phyloP scores from a whole-genome alignment of 2,797 vertebrate species.

The Hippopotamyrus pictus region DNA sequence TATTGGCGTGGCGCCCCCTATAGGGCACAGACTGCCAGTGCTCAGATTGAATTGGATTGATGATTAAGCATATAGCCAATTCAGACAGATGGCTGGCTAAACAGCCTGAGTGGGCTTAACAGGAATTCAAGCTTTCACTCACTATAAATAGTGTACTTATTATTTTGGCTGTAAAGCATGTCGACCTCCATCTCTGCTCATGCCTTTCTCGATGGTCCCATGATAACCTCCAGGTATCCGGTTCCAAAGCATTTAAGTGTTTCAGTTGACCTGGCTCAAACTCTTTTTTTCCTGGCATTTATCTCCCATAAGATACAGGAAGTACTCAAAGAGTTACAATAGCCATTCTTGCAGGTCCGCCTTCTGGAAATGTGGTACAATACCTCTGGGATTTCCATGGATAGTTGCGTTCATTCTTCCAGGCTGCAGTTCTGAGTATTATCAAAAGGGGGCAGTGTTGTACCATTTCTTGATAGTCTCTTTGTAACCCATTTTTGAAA shows the following conservation, averaged over 20 bases:
- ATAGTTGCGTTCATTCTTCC: not conserved
- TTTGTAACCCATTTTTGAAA: not conserved
- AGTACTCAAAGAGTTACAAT: not conserved
- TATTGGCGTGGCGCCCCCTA: not conserved
- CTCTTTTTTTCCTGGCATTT: not conserved
- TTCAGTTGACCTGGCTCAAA: not conserved
- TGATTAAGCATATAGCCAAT: not conserved
- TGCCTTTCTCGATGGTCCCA: not conserved
- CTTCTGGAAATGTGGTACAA: not conserved
- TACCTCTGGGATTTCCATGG: not conserved
- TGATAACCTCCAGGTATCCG: not conserved
- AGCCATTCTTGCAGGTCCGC: not conserved
- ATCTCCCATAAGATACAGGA: not conserved
- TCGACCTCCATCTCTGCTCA: not conserved
- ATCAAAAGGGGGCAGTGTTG: not conserved
- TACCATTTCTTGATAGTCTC: not conserved
- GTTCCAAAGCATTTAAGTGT: not conserved
- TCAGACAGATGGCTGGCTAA: not conserved
- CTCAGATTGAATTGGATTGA: not conserved
- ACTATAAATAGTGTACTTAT: not conserved
- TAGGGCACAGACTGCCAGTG: not conserved
- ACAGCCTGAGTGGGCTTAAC: not conserved
- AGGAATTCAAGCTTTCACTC: slow-evolving; percentile 1
- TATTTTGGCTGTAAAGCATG: not conserved
- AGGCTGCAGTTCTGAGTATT: not conserved